A percentile compares a stretch with the other conserved stretches of the same genome.
Conservation (phyloP, 2,888 invertebrate genomes). For the Cinara cedri region DNA sequence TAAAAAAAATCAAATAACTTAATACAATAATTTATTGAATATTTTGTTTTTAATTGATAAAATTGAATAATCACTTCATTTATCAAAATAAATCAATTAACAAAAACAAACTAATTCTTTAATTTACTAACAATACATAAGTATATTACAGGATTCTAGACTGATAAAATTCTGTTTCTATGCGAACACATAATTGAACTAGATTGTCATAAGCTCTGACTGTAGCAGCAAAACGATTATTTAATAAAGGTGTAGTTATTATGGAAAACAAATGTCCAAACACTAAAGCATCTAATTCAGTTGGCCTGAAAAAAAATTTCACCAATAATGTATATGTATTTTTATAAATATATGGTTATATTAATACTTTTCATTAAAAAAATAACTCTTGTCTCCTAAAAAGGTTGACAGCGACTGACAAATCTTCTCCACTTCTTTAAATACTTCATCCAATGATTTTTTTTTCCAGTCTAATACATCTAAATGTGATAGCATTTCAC, state of each 20-base stretch:
- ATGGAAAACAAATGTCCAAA: conserved; percentile 98
- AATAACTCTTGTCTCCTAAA: conserved; percentile 79
- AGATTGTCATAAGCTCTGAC: conserved; percentile 78
- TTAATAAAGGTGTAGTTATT: conserved; percentile 86
- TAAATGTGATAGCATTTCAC: conserved; percentile 73
- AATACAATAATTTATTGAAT: conserved; percentile 9
- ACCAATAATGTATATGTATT: conserved; percentile 37
- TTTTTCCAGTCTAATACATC: conserved; percentile 82
- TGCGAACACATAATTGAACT: conserved; percentile 79
- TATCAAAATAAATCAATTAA: neutral
- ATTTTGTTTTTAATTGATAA: neutral
- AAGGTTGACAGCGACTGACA: conserved; percentile 86
- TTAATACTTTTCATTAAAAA: conserved; percentile 78
- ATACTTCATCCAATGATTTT: conserved; percentile 77
- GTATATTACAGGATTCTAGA: conserved; percentile 61
- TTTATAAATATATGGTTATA: neutral
- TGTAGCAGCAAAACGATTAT: conserved; percentile 79
- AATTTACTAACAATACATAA: conserved; percentile 5
- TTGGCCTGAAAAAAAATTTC: conserved; percentile 71
- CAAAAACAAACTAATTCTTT: conserved; percentile 5
- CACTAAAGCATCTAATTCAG: conserved; percentile 92
- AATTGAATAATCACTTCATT: neutral
- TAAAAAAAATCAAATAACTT: conserved; percentile 11
- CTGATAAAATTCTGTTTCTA: conserved; percentile 78
- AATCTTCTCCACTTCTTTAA: conserved; percentile 77